Evolutionary conservation across 2,113 vertebrate genomes (phyloP), one percentile per base, ranked within the genome.

Genomic region (Bufo gargarizans): DNA sequence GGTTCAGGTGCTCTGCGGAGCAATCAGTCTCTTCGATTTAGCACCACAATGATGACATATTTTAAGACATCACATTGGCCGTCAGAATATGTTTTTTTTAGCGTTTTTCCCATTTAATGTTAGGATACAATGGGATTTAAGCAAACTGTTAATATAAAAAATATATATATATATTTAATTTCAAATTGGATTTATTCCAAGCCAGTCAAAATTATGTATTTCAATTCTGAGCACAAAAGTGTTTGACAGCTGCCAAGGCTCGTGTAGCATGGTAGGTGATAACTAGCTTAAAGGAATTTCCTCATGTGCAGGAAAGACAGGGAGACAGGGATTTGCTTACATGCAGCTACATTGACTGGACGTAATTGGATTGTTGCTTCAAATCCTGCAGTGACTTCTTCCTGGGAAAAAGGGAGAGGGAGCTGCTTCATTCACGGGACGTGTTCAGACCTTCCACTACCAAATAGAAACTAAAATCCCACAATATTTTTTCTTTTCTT

Each of bases 241-340:
- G n/a, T 69, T 69, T 69, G 65, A 69, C 65, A 69, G 65, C 65
- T 69, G 65, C 65, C 65, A 69, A 69, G 65, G n/a, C 8, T 69
- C 12, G 22, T 69, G n/a, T 33, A 69, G n/a, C 4, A 33, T 22
- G n/a, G n/a, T 69, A 69, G 65, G 65, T 69, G 65, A 69, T 69
- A 69, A 33, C n/a, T 69, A 13, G 67, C 22, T n/a, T 67, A 10
- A 11, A 69, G 67, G 67, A 4, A 69, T 69, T 33, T 33, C 22
- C 22, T 69, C 4, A 20, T 65, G 61, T 20, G 61, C 61, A 20
- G 6, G 20, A 33, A 9, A 69, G n/a, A 13, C 10, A 13, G 67
- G 9, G 61, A 72, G 13, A 72, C 12, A 14, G 16, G 33, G 11
- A 22, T 43, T 13, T 71, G n/a, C 43, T 33, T 33, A 33, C 11